Conservation (phyloP, 2,113 vertebrate genomes). For the Polyodon spathula region DNA sequence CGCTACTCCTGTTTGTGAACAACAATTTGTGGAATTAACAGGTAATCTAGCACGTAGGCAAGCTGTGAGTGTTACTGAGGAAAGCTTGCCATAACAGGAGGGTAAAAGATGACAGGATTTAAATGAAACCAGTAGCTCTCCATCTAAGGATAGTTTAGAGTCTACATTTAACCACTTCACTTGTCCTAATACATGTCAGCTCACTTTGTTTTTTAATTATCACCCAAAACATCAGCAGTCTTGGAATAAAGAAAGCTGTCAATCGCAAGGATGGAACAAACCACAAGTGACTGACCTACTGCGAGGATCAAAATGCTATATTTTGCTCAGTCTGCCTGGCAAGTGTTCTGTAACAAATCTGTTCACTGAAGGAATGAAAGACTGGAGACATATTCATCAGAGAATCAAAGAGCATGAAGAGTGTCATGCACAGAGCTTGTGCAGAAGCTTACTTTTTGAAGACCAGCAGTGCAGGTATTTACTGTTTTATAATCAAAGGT, state of each 20-base stretch:
- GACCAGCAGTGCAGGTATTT: constrained; percentile 9
- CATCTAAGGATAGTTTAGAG: too few relatives aligned
- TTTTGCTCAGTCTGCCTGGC: constrained; percentile 20
- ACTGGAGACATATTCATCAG: constrained; percentile 14
- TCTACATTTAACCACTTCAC: too few relatives aligned
- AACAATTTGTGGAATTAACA: too few relatives aligned
- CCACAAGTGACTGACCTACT: constrained; percentile 18
- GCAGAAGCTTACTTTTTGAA: constrained; percentile 11
- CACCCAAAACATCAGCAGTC: constrained; percentile 14
- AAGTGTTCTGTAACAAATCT: constrained; percentile 11
- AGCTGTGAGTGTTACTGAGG: too few relatives aligned
- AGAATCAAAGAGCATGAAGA: constrained; percentile 21
- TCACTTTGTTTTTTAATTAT: constrained; percentile 14
- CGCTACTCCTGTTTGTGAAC: too few relatives aligned
- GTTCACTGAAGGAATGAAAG: constrained; percentile 14
- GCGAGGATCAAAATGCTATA: constrained; percentile 5
- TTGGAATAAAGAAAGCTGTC: constrained; percentile 13
- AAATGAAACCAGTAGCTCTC: too few relatives aligned
- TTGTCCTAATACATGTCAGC: too few relatives aligned
- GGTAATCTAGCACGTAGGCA: too few relatives aligned
- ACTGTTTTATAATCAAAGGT: not conserved
- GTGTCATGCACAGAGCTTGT: constrained; percentile 12
- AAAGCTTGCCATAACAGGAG: too few relatives aligned
- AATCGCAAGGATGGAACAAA: constrained; percentile 21
- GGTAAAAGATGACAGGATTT: too few relatives aligned